These are phyloP conservation scores for Balanococcus diminutus DNA, from an alignment of 2,888 invertebrate genomes.

Conservation along the genomic window DNA sequence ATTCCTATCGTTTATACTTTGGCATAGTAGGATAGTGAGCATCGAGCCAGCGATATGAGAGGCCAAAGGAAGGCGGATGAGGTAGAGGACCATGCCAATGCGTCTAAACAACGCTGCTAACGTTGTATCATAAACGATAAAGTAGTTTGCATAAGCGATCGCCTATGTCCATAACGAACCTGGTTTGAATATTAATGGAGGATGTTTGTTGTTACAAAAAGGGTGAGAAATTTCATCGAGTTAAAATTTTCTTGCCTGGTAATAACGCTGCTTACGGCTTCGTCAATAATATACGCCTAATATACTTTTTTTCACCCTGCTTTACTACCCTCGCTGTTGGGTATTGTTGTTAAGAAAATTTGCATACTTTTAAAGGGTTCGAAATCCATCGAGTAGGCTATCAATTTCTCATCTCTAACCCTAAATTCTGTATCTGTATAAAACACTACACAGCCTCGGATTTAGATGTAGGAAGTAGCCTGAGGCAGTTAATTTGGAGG, in stretches of 20 bases:
- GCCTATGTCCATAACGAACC: constrained; percentile 38
- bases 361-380: not conserved
- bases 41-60: too few species aligned
- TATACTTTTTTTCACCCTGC: not conserved
- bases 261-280: not conserved
- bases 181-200: constrained; percentile 32
- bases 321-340: not conserved
- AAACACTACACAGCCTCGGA: too few species aligned
- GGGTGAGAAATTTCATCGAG: constrained; percentile 18
- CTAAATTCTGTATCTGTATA: too few species aligned
- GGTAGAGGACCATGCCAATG: not conserved
- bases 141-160: constrained; percentile 37
- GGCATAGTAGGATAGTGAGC: not conserved
- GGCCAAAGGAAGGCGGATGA: not conserved
- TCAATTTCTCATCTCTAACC: too few species aligned
- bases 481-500: too few species aligned
- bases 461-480: too few species aligned
- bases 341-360: not conserved
- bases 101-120: not conserved
- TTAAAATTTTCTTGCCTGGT: not conserved
- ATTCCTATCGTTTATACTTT: not conserved
- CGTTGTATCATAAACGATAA: constrained; percentile 39
- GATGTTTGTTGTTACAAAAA: constrained; percentile 14
- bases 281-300: not conserved
- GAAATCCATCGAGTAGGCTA: too few species aligned